A percentile compares a stretch with the other conserved stretches of the same genome.
phyloP scores from a whole-genome alignment of 2,888 invertebrate genomes.

The Stictocephala bisonia region DNA sequence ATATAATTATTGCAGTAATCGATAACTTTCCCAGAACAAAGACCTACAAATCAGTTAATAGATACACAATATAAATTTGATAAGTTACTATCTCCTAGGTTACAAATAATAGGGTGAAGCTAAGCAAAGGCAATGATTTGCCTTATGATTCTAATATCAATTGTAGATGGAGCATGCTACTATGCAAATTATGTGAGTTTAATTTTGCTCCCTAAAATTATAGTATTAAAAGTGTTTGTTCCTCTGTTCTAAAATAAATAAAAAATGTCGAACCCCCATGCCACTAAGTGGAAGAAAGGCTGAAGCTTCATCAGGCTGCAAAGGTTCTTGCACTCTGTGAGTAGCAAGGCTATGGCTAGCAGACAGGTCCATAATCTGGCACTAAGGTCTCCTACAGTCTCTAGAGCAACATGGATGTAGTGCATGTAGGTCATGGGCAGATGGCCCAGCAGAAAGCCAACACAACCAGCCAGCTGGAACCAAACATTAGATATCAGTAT shows the following conservation, averaged over 20 bases:
- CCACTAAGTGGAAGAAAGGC: constrained; percentile 73
- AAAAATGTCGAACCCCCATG: constrained; percentile 75
- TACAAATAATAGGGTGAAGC: no score
- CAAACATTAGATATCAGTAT: constrained; percentile 71
- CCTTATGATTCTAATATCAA: no score
- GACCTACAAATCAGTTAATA: no score
- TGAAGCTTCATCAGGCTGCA: constrained; percentile 83
- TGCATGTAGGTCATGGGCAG: constrained; percentile 61
- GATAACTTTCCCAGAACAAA: no score
- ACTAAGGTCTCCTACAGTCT: constrained; percentile 82
- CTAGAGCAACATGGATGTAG: constrained; percentile 80
- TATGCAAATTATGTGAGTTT: no score
- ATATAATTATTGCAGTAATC: no score
- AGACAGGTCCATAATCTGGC: constrained; percentile 88
- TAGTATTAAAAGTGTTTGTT: neutral
- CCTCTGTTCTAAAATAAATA: no score
- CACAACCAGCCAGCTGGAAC: constrained; percentile 72
- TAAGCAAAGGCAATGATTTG: no score
- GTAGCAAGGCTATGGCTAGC: constrained; percentile 82
- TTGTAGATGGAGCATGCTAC: no score
- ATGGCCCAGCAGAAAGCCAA: constrained; percentile 82
- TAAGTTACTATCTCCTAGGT: no score
- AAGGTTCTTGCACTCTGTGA: constrained; percentile 85
- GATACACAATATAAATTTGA: no score
- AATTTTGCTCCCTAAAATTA: no score